Conservation (phyloP, 2,888 invertebrate genomes). For the Nemotelus pantherinus region DNA sequence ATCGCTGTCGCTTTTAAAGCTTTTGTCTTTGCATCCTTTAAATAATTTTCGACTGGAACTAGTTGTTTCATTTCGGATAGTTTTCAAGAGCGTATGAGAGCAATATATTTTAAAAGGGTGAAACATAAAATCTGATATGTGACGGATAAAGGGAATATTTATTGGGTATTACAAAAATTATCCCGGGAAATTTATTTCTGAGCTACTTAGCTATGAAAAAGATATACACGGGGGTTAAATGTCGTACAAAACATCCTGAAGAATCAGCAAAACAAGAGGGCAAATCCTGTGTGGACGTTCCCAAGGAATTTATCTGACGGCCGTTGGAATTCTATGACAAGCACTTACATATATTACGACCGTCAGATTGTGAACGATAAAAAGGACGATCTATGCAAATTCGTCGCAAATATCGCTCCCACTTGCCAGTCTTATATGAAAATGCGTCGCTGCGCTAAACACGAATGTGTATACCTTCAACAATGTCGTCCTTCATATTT, state of each 20-base stretch:
- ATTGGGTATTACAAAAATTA: not conserved
- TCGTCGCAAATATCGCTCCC: not conserved
- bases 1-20: too few species aligned
- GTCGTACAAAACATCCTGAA: not conserved
- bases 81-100: too few species aligned
- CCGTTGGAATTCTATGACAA: not conserved
- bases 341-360: constrained; percentile 13
- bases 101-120: not conserved
- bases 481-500: not conserved
- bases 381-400: constrained; percentile 33
- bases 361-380: constrained; percentile 1
- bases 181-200: not conserved
- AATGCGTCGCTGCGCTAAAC: not conserved
- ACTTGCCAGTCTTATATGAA: not conserved
- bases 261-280: not conserved
- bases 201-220: not conserved
- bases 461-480: not conserved
- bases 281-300: not conserved
- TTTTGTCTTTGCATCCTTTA: too few species aligned
- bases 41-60: too few species aligned
- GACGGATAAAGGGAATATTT: not conserved
- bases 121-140: not conserved
- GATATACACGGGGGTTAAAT: not conserved
- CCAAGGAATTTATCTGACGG: not conserved
- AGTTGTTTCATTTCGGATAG: too few species aligned